Conservation (phyloP, 2,888 invertebrate genomes). For the Leucophora obtusa region DNA sequence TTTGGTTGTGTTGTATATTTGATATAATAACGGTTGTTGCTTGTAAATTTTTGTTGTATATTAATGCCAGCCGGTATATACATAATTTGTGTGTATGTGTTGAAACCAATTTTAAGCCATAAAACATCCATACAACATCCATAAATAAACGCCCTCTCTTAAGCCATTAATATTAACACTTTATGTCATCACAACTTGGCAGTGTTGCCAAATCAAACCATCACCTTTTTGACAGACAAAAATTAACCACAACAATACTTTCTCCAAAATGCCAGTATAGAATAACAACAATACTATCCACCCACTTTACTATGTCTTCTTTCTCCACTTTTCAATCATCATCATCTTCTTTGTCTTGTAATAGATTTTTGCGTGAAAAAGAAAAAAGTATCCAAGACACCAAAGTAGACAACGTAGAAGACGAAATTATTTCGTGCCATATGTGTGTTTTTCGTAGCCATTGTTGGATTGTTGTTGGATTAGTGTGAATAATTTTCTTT, state of each 20-base stretch:
- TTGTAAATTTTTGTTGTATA: conserved; percentile 6
- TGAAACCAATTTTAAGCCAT: conserved; percentile 38
- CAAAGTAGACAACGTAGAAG: neutral
- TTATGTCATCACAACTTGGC: conserved; percentile 44
- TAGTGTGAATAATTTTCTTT: neutral
- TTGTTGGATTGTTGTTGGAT: conserved; percentile 16
- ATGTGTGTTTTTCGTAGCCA: neutral
- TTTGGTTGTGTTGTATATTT: neutral
- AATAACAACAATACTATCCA: conserved; percentile 36
- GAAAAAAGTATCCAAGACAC: neutral
- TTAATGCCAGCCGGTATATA: conserved; percentile 53
- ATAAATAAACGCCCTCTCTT: conserved; percentile 55
- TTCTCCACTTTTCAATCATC: neutral
- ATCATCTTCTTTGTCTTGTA: neutral
- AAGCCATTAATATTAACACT: conserved; percentile 34
- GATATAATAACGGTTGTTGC: conserved; percentile 3
- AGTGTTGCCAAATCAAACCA: conserved; percentile 51
- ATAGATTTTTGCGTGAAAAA: neutral
- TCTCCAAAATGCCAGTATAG: conserved; percentile 29
- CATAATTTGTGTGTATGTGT: conserved; percentile 24
- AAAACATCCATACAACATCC: conserved; percentile 61
- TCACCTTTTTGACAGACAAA: conserved; percentile 48
- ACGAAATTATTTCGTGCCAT: neutral
- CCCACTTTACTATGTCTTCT: conserved; percentile 4
- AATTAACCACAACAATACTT: conserved; percentile 22